These are phyloP conservation scores for Petrolisthes cinctipes DNA, from an alignment of 2,888 invertebrate genomes.

Conservation along the genomic window DNA sequence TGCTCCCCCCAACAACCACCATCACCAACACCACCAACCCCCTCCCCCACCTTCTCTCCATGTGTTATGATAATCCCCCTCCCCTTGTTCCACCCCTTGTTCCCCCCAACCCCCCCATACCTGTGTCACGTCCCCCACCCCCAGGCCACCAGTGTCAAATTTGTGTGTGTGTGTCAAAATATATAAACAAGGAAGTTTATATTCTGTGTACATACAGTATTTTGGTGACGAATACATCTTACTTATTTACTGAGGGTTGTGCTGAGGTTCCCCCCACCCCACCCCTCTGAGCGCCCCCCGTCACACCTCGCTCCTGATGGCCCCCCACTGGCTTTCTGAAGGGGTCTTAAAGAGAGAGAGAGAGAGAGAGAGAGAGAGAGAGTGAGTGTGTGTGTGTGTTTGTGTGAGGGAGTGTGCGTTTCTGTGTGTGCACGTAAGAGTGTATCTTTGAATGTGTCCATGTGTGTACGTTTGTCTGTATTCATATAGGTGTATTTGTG, in stretches of 20 bases:
- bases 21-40: constrained; percentile 20
- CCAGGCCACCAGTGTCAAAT: constrained; percentile 62
- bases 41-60: constrained; percentile 22
- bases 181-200: not conserved
- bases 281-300: too few species aligned
- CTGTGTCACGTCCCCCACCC: constrained; percentile 56
- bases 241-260: not conserved
- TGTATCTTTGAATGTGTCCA: too few species aligned
- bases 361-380: too few species aligned
- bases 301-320: not conserved
- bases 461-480: too few species aligned
- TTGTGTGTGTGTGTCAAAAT: constrained; percentile 58
- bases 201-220: not conserved
- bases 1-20: constrained; percentile 30
- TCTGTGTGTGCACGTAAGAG: too few species aligned
- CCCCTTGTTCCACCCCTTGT: constrained; percentile 11
- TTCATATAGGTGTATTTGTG: too few species aligned
- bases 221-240: not conserved
- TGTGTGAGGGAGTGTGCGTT: too few species aligned
- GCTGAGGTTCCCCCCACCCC: not conserved
- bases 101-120: constrained; percentile 28
- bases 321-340: too few species aligned
- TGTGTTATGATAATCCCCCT: constrained; percentile 16
- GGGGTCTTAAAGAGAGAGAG: too few species aligned
- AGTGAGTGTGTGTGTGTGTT: too few species aligned